These are phyloP conservation scores for Anaspis maculata DNA, from an alignment of 2,888 invertebrate species.

Conservation along the genomic window DNA sequence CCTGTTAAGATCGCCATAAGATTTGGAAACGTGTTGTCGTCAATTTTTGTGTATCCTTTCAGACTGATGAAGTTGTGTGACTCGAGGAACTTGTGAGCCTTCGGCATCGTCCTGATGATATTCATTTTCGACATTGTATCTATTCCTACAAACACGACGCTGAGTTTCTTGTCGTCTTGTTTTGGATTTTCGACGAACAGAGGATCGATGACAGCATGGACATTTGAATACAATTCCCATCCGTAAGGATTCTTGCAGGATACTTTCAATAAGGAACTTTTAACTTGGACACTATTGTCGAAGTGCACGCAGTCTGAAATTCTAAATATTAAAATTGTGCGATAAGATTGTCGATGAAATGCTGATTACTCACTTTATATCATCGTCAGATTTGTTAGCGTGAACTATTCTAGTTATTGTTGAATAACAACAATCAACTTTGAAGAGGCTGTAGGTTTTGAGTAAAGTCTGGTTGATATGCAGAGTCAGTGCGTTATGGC, in stretches of 20 bases:
- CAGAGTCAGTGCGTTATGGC: slow-evolving; percentile 16
- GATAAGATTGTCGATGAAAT: too few species aligned
- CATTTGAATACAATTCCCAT: slow-evolving; percentile 40
- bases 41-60: slow-evolving; percentile 52
- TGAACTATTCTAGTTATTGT: too few species aligned
- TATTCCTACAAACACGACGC: slow-evolving; percentile 70
- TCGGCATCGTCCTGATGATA: slow-evolving; percentile 64
- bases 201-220: neutral
- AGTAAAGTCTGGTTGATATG: slow-evolving; percentile 21
- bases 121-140: slow-evolving; percentile 77
- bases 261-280: slow-evolving; percentile 45
- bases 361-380: too few species aligned
- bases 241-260: slow-evolving; percentile 36
- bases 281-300: slow-evolving; percentile 31
- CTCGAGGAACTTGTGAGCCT: slow-evolving; percentile 57
- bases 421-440: slow-evolving; percentile 29
- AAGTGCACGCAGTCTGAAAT: slow-evolving; percentile 43
- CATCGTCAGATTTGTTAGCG: too few species aligned
- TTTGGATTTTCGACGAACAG: slow-evolving; percentile 13
- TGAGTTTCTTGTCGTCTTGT: slow-evolving; percentile 31
- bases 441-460: slow-evolving; percentile 23
- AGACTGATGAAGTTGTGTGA: slow-evolving; percentile 38
- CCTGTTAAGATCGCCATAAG: slow-evolving; percentile 75
- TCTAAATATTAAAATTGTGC: too few species aligned
- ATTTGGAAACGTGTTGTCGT: slow-evolving; percentile 86